Evolutionary conservation across 64 coral and sea anemone genomes (phyloP).

Genomic region (Montipora capricornis): DNA sequence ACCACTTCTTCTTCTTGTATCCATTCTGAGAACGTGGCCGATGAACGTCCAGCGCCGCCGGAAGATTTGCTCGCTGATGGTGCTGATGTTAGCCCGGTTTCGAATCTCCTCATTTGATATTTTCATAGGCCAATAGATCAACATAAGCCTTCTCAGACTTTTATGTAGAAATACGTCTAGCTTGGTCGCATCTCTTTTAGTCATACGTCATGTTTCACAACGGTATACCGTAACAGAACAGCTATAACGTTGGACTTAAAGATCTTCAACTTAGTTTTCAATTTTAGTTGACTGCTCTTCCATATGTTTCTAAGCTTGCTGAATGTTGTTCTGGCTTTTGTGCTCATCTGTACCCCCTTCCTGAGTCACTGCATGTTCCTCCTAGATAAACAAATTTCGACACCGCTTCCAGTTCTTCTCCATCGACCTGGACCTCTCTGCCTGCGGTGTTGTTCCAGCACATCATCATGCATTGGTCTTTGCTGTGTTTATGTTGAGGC

Average conservation of each 20-base stretch:
- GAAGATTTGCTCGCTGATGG: not conserved
- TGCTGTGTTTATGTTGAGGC: constrained; percentile 2
- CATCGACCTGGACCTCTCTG: not conserved
- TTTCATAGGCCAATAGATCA: constrained; percentile 52
- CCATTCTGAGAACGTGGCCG: not conserved
- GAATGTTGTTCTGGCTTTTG: not conserved
- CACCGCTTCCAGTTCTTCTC: not conserved
- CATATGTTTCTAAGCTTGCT: not conserved
- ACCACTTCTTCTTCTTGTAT: not conserved
- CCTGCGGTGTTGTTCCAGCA: not conserved
- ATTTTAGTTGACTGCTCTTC: not conserved
- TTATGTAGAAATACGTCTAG: not conserved
- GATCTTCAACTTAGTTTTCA: not conserved
- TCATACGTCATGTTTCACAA: not conserved
- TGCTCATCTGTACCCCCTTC: not conserved
- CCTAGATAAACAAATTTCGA: constrained; percentile 17
- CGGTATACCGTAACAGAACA: not conserved
- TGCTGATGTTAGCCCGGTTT: not conserved
- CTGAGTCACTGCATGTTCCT: not conserved
- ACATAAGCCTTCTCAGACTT: not conserved
- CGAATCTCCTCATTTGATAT: constrained; percentile 11
- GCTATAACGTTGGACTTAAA: not conserved
- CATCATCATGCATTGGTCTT: not conserved
- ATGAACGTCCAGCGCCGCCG: not conserved
- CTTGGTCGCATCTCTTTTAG: not conserved